Percentiles rank a stretch among this genome's conserved stretches.
These are phyloP conservation scores for Euplexia lucipara DNA, from an alignment of 2,888 invertebrate genomes.

Conservation along the genomic window DNA sequence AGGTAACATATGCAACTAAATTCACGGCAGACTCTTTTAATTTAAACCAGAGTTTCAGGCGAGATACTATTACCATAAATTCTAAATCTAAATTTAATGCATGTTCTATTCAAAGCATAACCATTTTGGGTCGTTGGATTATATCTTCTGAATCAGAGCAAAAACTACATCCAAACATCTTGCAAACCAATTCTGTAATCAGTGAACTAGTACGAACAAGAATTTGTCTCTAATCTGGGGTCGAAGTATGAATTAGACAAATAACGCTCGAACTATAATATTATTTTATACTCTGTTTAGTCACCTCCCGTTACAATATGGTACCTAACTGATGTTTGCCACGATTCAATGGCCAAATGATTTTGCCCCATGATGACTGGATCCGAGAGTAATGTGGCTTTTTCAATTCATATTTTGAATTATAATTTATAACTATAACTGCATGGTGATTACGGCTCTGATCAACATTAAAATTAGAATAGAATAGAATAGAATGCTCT, in stretches of 20 bases:
- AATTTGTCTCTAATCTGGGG: slow-evolving; percentile 27
- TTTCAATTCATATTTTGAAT: too few species aligned
- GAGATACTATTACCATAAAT: slow-evolving; percentile 1
- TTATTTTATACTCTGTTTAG: too few species aligned
- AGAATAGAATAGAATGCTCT: too few species aligned
- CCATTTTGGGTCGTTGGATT: slow-evolving; percentile 7
- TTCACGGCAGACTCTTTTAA: neutral
- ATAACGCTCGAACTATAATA: too few species aligned
- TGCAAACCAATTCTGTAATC: slow-evolving; percentile 48
- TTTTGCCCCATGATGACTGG: too few species aligned
- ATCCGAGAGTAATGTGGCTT: too few species aligned
- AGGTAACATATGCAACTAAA: neutral
- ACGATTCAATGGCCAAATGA: too few species aligned
- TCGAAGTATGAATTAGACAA: slow-evolving; percentile 33
- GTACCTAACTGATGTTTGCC: too few species aligned
- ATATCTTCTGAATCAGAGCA: slow-evolving; percentile 17
- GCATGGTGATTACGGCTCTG: too few species aligned
- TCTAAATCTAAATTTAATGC: slow-evolving; percentile 32
- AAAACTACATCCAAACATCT: slow-evolving; percentile 36
- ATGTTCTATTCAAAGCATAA: slow-evolving; percentile 29
- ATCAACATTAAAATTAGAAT: too few species aligned
- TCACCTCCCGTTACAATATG: too few species aligned
- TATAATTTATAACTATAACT: too few species aligned
- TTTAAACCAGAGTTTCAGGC: neutral
- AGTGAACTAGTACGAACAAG: slow-evolving; percentile 34